These are phyloP conservation scores for Epizoanthus ramosus DNA, from an alignment of 92 coral and sea anemone genomes.

Conservation along the genomic window DNA sequence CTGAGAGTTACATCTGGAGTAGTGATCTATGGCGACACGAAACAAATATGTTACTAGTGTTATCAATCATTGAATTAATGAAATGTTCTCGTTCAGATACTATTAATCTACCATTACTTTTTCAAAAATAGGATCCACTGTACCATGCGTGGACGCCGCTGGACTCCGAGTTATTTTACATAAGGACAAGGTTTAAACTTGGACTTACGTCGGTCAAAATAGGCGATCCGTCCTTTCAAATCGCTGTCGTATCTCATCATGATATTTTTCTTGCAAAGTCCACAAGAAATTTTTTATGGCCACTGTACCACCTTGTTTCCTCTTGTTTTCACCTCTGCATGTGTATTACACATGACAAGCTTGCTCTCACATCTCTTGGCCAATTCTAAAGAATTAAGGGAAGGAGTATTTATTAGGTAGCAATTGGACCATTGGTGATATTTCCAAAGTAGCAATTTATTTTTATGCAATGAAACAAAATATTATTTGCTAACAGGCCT, in stretches of 20 bases:
- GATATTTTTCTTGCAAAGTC: constrained; percentile 47
- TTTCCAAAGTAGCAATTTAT: too few species aligned
- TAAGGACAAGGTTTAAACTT: constrained; percentile 1
- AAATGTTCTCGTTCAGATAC: too few species aligned
- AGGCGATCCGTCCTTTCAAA: constrained; percentile 49
- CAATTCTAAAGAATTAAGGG: constrained; percentile 63
- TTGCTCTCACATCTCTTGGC: constrained; percentile 55
- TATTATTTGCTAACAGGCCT: too few species aligned
- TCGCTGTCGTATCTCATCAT: constrained; percentile 55
- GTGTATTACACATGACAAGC: constrained; percentile 54
- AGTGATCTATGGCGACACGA: too few species aligned
- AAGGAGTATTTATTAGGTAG: too few species aligned
- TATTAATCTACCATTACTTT: too few species aligned
- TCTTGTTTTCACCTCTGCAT: constrained; percentile 50
- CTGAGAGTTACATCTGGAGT: too few species aligned
- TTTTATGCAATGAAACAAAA: too few species aligned
- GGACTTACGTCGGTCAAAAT: constrained; percentile 61
- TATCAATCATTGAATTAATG: constrained; percentile 16
- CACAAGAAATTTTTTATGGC: constrained; percentile 61
- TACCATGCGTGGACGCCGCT: constrained; percentile 8
- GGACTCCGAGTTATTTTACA: neutral
- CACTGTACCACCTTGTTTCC: constrained; percentile 52
- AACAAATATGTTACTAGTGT: too few species aligned
- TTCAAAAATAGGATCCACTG: constrained; percentile 37
- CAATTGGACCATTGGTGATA: too few species aligned